phyloP scores from a whole-genome alignment of 2,888 invertebrate genomes.

The Sarcophaga carnaria region DNA sequence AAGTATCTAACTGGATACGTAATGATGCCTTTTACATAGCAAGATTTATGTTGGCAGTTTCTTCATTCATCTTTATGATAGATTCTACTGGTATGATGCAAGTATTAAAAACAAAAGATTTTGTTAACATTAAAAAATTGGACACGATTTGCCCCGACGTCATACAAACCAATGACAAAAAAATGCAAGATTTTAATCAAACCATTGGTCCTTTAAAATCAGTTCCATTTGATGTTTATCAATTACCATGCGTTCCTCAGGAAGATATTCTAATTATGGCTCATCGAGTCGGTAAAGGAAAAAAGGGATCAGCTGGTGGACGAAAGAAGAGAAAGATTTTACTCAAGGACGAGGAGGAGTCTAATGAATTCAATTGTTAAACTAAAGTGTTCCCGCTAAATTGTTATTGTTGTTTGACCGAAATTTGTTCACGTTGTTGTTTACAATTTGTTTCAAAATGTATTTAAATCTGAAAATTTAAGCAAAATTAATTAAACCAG shows the following conservation, averaged over 20 bases:
- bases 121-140: no score
- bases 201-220: neutral
- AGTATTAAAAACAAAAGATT: constrained; percentile 26
- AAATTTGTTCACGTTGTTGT: neutral
- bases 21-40: constrained; percentile 71
- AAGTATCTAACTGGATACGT: constrained; percentile 71
- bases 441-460: neutral
- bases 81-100: constrained; percentile 63
- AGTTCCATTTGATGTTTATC: constrained; percentile 60
- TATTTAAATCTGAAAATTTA: neutral
- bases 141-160: no score
- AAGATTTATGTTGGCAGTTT: constrained; percentile 72
- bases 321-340: constrained; percentile 56
- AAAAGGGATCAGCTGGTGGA: constrained; percentile 55
- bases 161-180: no score
- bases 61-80: constrained; percentile 66
- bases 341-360: constrained; percentile 50
- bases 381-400: constrained; percentile 13
- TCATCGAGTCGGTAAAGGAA: constrained; percentile 54
- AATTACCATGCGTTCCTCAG: constrained; percentile 67
- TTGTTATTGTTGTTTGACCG: neutral
- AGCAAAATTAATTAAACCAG: no score
- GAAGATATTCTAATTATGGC: constrained; percentile 69
- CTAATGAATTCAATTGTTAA: constrained; percentile 64
- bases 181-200: no score